Percentiles rank a stretch among this genome's conserved stretches.
Conservation (phyloP, 2,888 invertebrate genomes). For the Cantharis nigra region DNA sequence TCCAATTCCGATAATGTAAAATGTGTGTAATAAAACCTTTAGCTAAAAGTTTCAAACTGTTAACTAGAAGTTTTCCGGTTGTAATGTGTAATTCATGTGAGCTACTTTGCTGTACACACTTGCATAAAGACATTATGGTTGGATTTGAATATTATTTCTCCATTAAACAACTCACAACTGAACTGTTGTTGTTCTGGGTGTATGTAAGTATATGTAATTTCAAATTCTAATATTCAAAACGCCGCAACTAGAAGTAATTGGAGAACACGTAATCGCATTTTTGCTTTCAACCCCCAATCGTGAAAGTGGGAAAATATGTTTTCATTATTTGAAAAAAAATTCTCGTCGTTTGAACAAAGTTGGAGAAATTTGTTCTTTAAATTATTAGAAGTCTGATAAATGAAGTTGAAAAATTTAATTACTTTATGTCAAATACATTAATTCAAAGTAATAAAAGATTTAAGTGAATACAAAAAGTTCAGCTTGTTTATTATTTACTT, state of each 20-base stretch:
- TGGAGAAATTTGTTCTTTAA: not conserved
- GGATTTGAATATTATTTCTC: not conserved
- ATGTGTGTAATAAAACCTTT: not conserved
- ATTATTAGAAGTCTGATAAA: not conserved
- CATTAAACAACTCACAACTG: not conserved
- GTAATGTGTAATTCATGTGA: not conserved
- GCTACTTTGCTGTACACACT: not conserved
- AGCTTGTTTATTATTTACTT: not conserved
- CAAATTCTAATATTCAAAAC: not conserved
- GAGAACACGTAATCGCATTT: not conserved
- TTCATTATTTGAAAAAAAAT: not conserved
- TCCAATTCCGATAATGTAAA: not conserved
- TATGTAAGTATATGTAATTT: not conserved
- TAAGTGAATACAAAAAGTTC: not conserved
- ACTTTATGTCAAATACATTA: not conserved
- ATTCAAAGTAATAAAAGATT: not conserved
- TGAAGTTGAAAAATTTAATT: not conserved
- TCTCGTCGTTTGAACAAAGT: not conserved
- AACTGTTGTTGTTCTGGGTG: not conserved
- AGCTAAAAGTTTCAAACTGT: not conserved
- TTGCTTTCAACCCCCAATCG: not conserved
- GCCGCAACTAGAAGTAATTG: not conserved
- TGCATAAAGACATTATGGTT: not conserved
- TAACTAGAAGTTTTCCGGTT: not conserved
- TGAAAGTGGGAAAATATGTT: not conserved